phyloP scores from a whole-genome alignment of 2,797 vertebrate species.

The Halcyon badia region DNA sequence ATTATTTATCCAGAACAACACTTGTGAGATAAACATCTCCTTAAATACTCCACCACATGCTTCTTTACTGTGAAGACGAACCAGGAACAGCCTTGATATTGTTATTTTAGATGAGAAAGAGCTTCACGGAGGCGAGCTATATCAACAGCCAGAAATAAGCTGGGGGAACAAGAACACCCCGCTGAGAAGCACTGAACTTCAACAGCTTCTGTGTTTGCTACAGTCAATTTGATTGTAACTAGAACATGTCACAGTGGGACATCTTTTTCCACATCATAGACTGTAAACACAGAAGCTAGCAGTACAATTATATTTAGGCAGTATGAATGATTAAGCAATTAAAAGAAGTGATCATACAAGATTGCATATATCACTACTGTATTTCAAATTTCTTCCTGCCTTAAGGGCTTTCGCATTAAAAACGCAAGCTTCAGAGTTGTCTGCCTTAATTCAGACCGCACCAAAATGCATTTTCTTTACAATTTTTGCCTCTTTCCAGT shows the following conservation, averaged over 20 bases:
- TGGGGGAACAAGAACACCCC: slow-evolving; percentile 26
- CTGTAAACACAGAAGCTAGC: slow-evolving; percentile 65
- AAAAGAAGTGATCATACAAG: slow-evolving; percentile 30
- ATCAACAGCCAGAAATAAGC: slow-evolving; percentile 56
- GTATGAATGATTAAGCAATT: slow-evolving; percentile 55
- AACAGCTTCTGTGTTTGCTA: slow-evolving; percentile 66
- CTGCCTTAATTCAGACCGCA: neutral
- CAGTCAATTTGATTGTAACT: slow-evolving; percentile 68
- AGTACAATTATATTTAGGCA: slow-evolving; percentile 55
- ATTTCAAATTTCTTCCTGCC: neutral
- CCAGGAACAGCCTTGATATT: neutral
- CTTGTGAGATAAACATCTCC: neutral
- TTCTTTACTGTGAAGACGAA: slow-evolving; percentile 1
- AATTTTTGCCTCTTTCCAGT: neutral
- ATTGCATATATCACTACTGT: neutral
- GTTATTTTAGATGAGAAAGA: neutral
- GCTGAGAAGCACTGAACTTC: slow-evolving; percentile 58
- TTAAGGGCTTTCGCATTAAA: slow-evolving; percentile 11
- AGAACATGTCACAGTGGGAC: slow-evolving; percentile 66
- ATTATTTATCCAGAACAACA: neutral
- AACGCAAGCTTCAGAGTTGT: neutral
- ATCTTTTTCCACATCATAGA: slow-evolving; percentile 59
- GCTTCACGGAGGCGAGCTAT: neutral
- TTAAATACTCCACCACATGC: neutral
- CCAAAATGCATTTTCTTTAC: neutral